Percentiles rank a stretch among this genome's conserved stretches.
phyloP scores from a whole-genome alignment of 2,888 invertebrate genomes.

The Carpatolechia fugitivella region DNA sequence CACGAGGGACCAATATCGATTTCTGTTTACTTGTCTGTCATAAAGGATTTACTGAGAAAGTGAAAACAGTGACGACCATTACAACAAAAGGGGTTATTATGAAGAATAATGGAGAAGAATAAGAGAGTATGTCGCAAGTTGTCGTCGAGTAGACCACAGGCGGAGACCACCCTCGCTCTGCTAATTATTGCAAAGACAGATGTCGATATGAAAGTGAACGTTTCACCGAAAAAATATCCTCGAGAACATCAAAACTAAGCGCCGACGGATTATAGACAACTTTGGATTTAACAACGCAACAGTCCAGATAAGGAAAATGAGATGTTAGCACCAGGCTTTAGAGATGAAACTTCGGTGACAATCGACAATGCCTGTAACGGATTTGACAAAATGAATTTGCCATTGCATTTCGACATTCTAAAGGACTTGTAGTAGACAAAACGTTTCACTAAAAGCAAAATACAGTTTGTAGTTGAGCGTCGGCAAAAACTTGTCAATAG shows the following conservation, averaged over 20 bases:
- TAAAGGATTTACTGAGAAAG: conserved; percentile 66
- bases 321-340: neutral
- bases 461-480: conserved; percentile 20
- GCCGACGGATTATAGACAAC: conserved; percentile 66
- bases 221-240: conserved; percentile 52
- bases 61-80: conserved; percentile 68
- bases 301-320: neutral
- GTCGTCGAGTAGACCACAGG: conserved; percentile 36
- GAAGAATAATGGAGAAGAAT: conserved; percentile 37
- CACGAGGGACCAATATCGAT: conserved; percentile 46
- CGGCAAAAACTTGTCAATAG: conserved; percentile 62
- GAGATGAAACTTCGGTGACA: conserved; percentile 15
- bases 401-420: neutral
- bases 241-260: conserved; percentile 70
- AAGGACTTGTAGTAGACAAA: neutral
- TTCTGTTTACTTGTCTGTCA: conserved; percentile 58
- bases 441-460: neutral
- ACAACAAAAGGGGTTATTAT: conserved; percentile 55
- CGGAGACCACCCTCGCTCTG: conserved; percentile 58
- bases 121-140: conserved; percentile 35
- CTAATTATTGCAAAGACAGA: conserved; percentile 69
- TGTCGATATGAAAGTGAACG: conserved; percentile 64
- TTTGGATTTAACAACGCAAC: conserved; percentile 18
- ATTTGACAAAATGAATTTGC: conserved; percentile 11
- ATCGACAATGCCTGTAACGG: neutral